Evolutionary conservation across 2,888 invertebrate species (phyloP).

Genomic region (Hypercompe scribonia): DNA sequence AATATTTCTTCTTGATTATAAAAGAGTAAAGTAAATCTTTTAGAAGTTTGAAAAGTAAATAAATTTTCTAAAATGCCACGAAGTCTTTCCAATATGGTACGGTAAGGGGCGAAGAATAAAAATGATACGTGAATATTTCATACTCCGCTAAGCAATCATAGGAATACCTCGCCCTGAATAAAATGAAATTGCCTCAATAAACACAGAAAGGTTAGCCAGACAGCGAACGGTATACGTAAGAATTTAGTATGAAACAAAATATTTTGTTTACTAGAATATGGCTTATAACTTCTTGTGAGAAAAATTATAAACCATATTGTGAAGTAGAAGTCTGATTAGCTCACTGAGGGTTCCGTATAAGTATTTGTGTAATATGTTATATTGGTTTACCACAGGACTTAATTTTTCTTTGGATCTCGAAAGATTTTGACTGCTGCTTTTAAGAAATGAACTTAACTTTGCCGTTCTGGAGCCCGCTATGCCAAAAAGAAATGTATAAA

Average conservation of each 20-base stretch:
- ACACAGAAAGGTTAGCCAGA: conserved; percentile 38
- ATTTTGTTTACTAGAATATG: conserved; percentile 21
- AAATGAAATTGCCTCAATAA: conserved; percentile 42
- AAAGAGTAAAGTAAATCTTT: background rate
- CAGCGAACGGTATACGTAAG: conserved; percentile 13
- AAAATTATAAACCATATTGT: background rate
- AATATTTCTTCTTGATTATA: no score
- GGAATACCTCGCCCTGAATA: conserved; percentile 34
- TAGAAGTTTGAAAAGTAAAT: background rate
- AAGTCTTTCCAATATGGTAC: background rate
- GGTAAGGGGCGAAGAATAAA: conserved; percentile 20
- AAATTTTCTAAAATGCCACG: background rate
- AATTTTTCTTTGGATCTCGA: no score
- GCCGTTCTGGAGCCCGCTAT: no score
- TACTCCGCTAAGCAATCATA: conserved; percentile 40
- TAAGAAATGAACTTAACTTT: no score
- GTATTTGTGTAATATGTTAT: background rate
- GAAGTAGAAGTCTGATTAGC: background rate
- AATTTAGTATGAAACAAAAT: conserved; percentile 27
- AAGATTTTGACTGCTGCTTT: no score
- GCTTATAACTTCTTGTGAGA: background rate
- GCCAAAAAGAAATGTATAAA: no score
- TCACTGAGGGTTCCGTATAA: background rate
- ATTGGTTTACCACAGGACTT: background rate
- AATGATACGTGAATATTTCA: conserved; percentile 42